Evolutionary conservation across 2,113 vertebrate genomes (phyloP).

Genomic region (Eretmochelys imbricata): DNA sequence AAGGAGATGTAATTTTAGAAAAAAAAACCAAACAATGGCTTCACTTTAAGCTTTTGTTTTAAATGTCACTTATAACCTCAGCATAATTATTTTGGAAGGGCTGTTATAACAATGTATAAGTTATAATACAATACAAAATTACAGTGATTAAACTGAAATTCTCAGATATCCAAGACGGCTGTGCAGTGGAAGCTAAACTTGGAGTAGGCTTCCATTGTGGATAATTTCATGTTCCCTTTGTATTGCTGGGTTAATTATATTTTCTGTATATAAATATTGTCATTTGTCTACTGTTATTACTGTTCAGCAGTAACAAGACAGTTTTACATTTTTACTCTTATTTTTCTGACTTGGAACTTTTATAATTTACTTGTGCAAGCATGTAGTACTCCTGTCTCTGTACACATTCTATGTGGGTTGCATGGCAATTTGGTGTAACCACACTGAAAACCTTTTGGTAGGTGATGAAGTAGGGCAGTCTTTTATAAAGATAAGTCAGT

Average conservation of each 20-base stretch:
- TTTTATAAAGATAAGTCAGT: not conserved
- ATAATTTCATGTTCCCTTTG: not conserved
- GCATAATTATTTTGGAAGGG: not conserved
- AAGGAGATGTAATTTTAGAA: not conserved
- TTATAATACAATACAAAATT: not conserved
- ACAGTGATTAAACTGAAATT: not conserved
- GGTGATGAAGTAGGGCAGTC: not conserved
- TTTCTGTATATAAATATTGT: not conserved
- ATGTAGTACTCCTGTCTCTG: not conserved
- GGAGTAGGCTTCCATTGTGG: accelerated
- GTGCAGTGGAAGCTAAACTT: not conserved
- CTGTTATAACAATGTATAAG: not conserved
- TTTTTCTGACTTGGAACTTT: not conserved
- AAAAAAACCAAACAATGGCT: too few species aligned
- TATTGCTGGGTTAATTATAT: not conserved
- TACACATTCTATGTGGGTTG: not conserved
- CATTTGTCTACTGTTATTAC: accelerated
- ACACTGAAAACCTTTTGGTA: not conserved
- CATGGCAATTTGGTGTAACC: not conserved
- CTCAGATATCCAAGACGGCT: not conserved
- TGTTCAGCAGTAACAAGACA: accelerated
- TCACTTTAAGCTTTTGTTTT: not conserved
- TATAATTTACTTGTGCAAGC: not conserved
- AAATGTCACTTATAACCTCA: not conserved
- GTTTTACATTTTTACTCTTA: not conserved